Base-by-base conservation (phyloP, 1,140 invertebrate genomes). In the Drosophila orosa region DNA sequence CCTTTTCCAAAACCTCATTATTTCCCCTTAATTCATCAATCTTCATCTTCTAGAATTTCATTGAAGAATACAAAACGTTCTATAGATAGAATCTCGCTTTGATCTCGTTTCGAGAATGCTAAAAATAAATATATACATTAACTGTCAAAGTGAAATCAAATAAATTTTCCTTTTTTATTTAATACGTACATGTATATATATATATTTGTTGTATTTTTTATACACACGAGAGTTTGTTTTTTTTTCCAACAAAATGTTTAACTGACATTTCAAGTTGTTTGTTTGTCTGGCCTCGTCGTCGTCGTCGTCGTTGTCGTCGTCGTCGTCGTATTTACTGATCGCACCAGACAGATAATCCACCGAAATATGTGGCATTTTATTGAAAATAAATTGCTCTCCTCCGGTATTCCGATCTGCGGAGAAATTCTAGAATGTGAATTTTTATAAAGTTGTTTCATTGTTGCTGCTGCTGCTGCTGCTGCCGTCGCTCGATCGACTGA, bases 231-330 rank as follows among this genome's bases (percentile, higher is more conserved):
- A 29, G 13, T 25, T 9, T 45, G 24, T 44, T 13, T 44, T 6
- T 22, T 44, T 44, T 44, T 17, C 50, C 9, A 12, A 44, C 35
- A 33, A 73, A 78, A 69, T 80, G 71, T 80, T 80, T 80, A 76
- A 80, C 78, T 76, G 77, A 71, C 71, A 60, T 80, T 80, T 80
- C 63, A 42, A 74, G 74, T 78, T 78, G 58, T 71, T 80, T 82
- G 80, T 68, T 78, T 78, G 79, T 68, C 78, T 80, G 50, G 52
- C 40, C 63, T 76, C 74, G 50, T 31, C 60, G 65, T 37, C 31
- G 65, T 37, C 31, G 35, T 29, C 44, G 27, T 29, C 29, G 31
- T 35, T 22, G 24, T 27, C 22, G 31, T 37, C n/a, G 55, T 33
- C 27, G 42, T 22, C n/a, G 58, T 15, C 24, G 52, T 60, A 37